These are phyloP conservation scores for Hydrocynus forskahlii DNA, from an alignment of 2,797 vertebrate genomes.

Conservation along the genomic window DNA sequence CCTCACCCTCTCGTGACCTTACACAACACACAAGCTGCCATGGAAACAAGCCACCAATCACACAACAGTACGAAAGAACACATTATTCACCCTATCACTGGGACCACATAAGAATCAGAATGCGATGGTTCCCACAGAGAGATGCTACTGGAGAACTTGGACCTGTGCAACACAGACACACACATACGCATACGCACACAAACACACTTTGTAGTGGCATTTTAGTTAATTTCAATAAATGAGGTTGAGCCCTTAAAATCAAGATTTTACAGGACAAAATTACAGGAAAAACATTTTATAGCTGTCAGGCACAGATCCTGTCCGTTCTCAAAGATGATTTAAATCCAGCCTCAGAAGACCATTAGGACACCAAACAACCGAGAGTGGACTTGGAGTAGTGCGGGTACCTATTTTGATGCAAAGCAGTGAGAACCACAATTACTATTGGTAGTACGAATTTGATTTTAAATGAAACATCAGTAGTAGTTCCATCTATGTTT, in stretches of 20 bases:
- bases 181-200: constrained; percentile 28
- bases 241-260: not conserved
- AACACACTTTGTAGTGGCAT: no score
- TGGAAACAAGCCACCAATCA: constrained; percentile 42
- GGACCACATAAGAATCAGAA: constrained; percentile 19
- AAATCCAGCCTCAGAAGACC: not conserved
- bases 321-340: constrained; percentile 9
- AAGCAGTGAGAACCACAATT: not conserved
- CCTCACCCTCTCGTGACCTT: constrained; percentile 37
- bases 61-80: constrained; percentile 33
- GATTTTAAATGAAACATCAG: constrained; percentile 20
- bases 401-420: not conserved
- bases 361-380: not conserved
- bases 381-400: not conserved
- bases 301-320: constrained; percentile 5
- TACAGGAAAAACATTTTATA: constrained; percentile 35
- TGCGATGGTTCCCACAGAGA: not conserved
- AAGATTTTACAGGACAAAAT: constrained; percentile 26
- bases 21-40: constrained; percentile 37
- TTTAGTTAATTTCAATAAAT: not conserved
- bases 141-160: not conserved
- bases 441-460: not conserved
- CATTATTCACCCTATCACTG: constrained; percentile 37
- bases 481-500: constrained; percentile 7
- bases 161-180: not conserved